phyloP scores from a whole-genome alignment of 2,797 vertebrate genomes.

The Catamblyrhynchus diadema region DNA sequence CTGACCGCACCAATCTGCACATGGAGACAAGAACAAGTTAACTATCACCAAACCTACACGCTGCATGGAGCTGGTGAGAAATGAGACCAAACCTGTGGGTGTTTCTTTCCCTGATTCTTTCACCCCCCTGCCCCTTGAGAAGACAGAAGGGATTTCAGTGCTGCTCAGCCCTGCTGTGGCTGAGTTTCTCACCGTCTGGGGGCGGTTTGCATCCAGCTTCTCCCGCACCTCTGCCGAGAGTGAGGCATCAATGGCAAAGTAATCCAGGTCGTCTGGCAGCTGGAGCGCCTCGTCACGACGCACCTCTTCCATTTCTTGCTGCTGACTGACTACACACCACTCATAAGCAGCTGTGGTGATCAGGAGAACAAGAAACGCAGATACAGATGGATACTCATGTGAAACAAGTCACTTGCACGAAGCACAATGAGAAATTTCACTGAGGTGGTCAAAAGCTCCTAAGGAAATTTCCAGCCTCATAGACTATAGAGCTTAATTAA shows the following conservation, averaged over 20 bases:
- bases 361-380: neutral
- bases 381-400: rapidly evolving
- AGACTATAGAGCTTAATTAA: neutral
- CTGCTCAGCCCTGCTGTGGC: neutral
- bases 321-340: slow-evolving; percentile 79
- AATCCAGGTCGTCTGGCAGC: slow-evolving; percentile 88
- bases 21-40: neutral
- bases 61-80: neutral
- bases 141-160: neutral
- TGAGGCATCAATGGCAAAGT: slow-evolving; percentile 80
- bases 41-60: neutral
- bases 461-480: neutral
- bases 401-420: neutral
- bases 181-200: slow-evolving; percentile 84
- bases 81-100: neutral
- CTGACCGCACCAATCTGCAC: slow-evolving; percentile 89
- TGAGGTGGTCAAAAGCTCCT: neutral
- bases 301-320: slow-evolving; percentile 88
- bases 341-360: slow-evolving; percentile 74
- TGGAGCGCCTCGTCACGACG: slow-evolving; percentile 86
- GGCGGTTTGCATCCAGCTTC: slow-evolving; percentile 83
- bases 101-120: neutral
- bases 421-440: neutral
- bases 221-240: slow-evolving; percentile 90
- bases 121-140: neutral